Evolutionary conservation across 2,797 vertebrate genomes (phyloP).

Genomic region (Heterohyrax brucei): DNA sequence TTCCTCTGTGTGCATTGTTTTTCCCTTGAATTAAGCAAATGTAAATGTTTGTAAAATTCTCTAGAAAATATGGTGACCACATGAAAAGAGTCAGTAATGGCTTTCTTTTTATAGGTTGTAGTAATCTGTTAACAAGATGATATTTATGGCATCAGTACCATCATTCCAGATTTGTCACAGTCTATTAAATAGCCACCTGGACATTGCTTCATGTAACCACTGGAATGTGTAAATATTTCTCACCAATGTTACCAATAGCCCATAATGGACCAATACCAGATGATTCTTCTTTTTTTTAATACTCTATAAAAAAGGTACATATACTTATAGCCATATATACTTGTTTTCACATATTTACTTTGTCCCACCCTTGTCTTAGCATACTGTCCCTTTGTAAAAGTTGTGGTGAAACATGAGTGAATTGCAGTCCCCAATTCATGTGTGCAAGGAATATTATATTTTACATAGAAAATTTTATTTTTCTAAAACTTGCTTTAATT

Average conservation of each 20-base stretch:
- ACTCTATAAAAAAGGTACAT: constrained; percentile 83
- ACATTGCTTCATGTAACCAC: constrained; percentile 89
- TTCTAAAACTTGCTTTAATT: not conserved
- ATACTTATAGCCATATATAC: not conserved
- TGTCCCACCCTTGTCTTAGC: not conserved
- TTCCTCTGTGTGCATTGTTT: constrained; percentile 68
- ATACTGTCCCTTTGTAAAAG: not conserved
- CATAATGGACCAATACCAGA: constrained; percentile 57
- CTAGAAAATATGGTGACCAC: constrained; percentile 87
- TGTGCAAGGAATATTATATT: not conserved
- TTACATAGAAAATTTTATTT: not conserved
- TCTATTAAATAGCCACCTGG: constrained; percentile 90
- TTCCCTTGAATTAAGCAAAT: constrained; percentile 77
- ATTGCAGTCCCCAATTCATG: not conserved
- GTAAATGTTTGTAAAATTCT: constrained; percentile 81
- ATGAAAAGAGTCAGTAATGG: constrained; percentile 81
- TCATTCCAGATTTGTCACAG: constrained; percentile 89
- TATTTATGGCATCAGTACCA: constrained; percentile 88
- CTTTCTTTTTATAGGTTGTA: constrained; percentile 85
- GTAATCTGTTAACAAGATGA: constrained; percentile 83
- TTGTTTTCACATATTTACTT: not conserved
- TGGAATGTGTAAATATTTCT: constrained; percentile 88
- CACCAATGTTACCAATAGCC: constrained; percentile 83
- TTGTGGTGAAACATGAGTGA: not conserved
- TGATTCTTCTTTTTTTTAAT: not conserved